A percentile compares a stretch with the other conserved stretches of the same genome.
phyloP scores from a whole-genome alignment of 2,113 vertebrate genomes.

The Dasyurus viverrinus region DNA sequence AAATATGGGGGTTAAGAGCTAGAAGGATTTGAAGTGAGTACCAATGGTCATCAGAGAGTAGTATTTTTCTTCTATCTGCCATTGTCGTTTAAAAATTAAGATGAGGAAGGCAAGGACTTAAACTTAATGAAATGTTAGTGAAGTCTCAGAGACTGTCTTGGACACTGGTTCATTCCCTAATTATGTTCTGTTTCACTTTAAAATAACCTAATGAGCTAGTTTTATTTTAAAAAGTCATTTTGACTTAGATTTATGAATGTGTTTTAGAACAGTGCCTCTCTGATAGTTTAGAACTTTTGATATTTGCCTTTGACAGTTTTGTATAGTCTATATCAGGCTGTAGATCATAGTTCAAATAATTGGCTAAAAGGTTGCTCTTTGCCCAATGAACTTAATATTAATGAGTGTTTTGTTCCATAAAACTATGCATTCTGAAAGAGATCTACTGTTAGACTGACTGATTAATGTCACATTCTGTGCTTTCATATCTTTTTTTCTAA shows the following conservation, averaged over 20 bases:
- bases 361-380: background rate
- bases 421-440: background rate
- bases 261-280: background rate
- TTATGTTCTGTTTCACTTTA: conserved; percentile 19
- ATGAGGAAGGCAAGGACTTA: conserved; percentile 26
- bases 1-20: background rate
- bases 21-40: background rate
- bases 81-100: conserved; percentile 25
- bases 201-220: conserved; percentile 18
- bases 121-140: conserved; percentile 5
- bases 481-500: background rate
- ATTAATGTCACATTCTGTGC: background rate
- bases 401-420: background rate
- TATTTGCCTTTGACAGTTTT: background rate
- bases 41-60: fast-evolving
- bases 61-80: background rate
- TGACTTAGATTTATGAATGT: background rate
- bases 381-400: background rate
- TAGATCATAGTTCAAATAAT: background rate
- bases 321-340: background rate
- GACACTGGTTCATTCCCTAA: conserved; percentile 7
- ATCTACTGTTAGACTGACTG: background rate
- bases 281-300: background rate
- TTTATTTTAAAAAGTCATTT: background rate
- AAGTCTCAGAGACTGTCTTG: conserved; percentile 28